Conservation (phyloP, 1,140 invertebrate genomes). For the Pogonomyrmex barbatus region DNA sequence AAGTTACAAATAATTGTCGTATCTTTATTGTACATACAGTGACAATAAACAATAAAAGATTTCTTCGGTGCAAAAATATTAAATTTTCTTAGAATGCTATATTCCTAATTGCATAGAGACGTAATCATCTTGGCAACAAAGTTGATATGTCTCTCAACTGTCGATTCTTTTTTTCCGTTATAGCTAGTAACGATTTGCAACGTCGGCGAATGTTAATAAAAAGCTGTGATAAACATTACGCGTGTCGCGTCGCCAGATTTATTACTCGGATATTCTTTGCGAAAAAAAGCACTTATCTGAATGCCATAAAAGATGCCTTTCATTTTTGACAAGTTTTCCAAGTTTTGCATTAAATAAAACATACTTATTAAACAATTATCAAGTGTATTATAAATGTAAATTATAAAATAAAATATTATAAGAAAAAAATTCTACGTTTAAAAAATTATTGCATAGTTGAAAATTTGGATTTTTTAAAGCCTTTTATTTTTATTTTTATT, state of each 20-base stretch:
- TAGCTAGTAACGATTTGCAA: slow-evolving; percentile 22
- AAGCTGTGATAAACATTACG: background rate
- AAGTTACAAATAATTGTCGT: slow-evolving; percentile 5
- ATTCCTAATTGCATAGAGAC: slow-evolving; percentile 20
- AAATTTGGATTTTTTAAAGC: background rate
- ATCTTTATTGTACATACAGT: too few relatives aligned
- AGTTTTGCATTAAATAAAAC: background rate
- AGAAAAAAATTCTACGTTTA: too few relatives aligned
- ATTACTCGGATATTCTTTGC: background rate
- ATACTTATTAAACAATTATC: background rate
- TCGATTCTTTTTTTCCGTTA: background rate
- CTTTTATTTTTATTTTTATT: background rate
- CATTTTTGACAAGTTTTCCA: background rate
- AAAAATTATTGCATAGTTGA: background rate
- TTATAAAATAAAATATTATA: background rate
- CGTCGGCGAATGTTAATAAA: slow-evolving; percentile 16
- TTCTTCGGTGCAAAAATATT: background rate
- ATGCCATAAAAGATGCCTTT: background rate
- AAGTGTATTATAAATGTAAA: background rate
- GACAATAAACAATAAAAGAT: background rate
- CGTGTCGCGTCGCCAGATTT: background rate
- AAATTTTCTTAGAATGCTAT: background rate
- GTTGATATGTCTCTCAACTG: background rate
- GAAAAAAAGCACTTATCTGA: background rate
- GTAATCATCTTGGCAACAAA: slow-evolving; percentile 1